These are phyloP conservation scores for Drosophila repleta DNA, from an alignment of 1,140 invertebrate genomes.

Conservation along the genomic window DNA sequence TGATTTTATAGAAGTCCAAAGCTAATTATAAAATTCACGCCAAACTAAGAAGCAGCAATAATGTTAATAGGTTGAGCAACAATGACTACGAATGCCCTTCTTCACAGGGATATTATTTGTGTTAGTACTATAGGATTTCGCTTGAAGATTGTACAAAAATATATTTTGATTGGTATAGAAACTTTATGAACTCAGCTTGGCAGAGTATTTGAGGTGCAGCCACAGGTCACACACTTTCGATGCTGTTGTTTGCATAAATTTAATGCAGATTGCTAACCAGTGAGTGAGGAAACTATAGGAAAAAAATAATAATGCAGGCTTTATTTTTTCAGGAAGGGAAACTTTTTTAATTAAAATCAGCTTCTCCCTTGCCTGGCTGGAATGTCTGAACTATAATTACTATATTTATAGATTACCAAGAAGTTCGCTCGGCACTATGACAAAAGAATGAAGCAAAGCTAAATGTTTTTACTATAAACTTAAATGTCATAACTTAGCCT, in stretches of 20 bases:
- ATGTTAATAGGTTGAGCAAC: background rate
- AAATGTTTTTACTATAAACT: background rate
- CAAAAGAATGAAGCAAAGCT: background rate
- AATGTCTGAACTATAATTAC: background rate
- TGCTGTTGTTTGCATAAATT: slow-evolving; percentile 6
- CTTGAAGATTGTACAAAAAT: no score
- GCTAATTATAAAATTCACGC: slow-evolving; percentile 22
- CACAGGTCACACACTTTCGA: background rate
- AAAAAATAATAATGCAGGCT: slow-evolving; percentile 2
- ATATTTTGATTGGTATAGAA: no score
- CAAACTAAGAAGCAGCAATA: background rate
- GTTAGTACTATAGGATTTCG: no score
- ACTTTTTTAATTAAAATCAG: slow-evolving; percentile 23
- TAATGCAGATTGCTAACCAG: background rate
- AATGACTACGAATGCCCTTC: background rate
- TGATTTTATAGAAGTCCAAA: background rate
- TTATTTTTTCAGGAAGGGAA: background rate
- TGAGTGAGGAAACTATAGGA: background rate
- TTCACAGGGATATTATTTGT: no score
- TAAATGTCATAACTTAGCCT: background rate
- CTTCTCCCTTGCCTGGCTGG: background rate
- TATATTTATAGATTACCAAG: background rate
- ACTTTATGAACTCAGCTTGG: no score
- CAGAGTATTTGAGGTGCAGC: background rate
- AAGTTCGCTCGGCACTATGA: background rate